Conservation (phyloP, 2,113 vertebrate genomes). For the Odobenus rosmarus region DNA sequence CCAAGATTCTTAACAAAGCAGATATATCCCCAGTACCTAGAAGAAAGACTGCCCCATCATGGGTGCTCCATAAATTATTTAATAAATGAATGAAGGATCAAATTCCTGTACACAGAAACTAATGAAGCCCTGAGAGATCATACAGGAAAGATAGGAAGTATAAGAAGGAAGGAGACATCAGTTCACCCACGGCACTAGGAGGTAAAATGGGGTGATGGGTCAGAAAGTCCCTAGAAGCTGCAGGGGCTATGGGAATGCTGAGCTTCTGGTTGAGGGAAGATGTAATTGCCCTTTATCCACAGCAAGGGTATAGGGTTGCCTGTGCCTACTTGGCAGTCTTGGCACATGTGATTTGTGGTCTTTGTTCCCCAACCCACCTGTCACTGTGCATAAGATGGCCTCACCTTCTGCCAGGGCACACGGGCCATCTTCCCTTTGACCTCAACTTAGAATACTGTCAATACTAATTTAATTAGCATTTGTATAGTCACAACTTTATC, state of each 20-base stretch:
- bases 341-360: neutral
- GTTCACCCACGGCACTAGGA: neutral
- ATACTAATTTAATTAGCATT: slow-evolving; percentile 85
- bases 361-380: neutral
- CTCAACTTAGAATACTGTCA: slow-evolving; percentile 78
- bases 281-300: neutral
- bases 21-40: neutral
- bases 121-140: neutral
- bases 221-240: neutral
- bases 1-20: neutral
- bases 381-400: neutral
- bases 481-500: slow-evolving; percentile 78
- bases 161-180: neutral
- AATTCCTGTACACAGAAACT: neutral
- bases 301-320: neutral
- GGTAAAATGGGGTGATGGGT: too few species aligned
- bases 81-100: neutral
- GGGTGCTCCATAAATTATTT: neutral
- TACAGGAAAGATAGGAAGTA: neutral
- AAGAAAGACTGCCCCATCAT: neutral
- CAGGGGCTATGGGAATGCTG: neutral
- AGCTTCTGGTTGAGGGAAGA: neutral
- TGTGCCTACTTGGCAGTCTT: neutral
- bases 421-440: slow-evolving; percentile 62
- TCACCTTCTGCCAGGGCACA: slow-evolving; percentile 62